A percentile compares a stretch with the other conserved stretches of the same genome.
phyloP scores from a whole-genome alignment of 2,113 vertebrate species.

The Tonatia bakeri region DNA sequence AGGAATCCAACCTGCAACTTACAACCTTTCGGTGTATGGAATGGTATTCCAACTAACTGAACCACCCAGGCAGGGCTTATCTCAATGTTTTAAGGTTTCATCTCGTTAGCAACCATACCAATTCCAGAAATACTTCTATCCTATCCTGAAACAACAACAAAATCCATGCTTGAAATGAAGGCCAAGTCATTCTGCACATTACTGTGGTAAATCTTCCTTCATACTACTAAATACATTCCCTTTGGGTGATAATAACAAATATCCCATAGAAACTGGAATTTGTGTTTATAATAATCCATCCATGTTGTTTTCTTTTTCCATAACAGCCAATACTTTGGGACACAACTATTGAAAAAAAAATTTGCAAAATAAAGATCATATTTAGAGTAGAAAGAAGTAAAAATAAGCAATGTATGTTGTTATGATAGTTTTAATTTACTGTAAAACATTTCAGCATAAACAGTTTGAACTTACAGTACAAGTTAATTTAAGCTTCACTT shows the following conservation, averaged over 20 bases:
- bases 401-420: not conserved
- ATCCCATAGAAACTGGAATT: not conserved
- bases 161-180: not conserved
- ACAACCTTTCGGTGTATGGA: too few species aligned
- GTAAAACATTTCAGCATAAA: not conserved
- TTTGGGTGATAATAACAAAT: not conserved
- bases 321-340: not conserved
- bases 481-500: not conserved
- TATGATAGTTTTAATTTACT: not conserved
- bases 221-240: not conserved
- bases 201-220: not conserved
- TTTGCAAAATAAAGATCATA: not conserved
- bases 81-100: not conserved
- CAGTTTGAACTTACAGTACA: not conserved
- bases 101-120: not conserved
- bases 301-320: not conserved
- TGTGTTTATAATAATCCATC: not conserved
- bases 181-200: not conserved
- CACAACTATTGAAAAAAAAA: not conserved
- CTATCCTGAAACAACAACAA: slow-evolving; percentile 19
- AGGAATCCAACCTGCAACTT: too few species aligned
- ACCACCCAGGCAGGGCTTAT: too few species aligned
- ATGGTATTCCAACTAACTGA: too few species aligned
- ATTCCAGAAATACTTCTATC: not conserved
- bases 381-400: not conserved